These are phyloP conservation scores for Geodia barretti DNA, from an alignment of 37 sponge, comb jelly and placozoan genomes.

Conservation along the genomic window DNA sequence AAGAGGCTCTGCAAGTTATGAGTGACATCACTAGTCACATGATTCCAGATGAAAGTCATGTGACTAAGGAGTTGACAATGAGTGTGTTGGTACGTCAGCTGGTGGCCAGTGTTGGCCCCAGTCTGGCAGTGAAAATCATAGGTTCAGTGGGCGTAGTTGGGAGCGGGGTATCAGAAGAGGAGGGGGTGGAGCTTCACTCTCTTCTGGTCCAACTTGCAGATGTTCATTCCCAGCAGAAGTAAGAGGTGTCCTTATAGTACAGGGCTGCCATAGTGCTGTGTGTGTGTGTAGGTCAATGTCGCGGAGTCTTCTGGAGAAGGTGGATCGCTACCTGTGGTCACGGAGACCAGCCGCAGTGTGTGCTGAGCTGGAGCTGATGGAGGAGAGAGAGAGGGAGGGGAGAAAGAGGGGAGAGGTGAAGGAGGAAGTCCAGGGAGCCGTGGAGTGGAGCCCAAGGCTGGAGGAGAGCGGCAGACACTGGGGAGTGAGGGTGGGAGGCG, in stretches of 20 bases:
- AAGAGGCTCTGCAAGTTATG: background rate
- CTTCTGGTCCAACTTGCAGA: constrained; percentile 9
- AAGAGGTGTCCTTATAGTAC: too few relatives aligned
- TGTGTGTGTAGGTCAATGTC: constrained; percentile 20
- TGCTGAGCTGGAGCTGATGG: constrained; percentile 28
- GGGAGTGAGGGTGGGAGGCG: constrained; percentile 20
- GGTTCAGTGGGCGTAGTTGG: background rate
- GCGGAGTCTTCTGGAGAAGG: constrained; percentile 47
- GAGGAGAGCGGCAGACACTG: constrained; percentile 51
- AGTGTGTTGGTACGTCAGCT: background rate
- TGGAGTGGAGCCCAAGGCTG: background rate
- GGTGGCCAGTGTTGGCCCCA: background rate
- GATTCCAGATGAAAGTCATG: background rate
- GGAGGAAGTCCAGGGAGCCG: background rate
- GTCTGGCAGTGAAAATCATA: background rate
- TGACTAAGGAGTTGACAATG: background rate
- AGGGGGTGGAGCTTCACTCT: constrained; percentile 13
- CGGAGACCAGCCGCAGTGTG: constrained; percentile 26
- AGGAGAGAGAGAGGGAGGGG: constrained; percentile 10
- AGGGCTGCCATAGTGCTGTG: too few relatives aligned
- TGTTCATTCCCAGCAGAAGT: constrained; percentile 46
- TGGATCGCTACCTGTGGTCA: constrained; percentile 66
- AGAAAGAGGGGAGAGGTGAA: background rate
- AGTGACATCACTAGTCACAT: background rate
- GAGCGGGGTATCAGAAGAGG: background rate